phyloP scores from a whole-genome alignment of 2,113 vertebrate species.

The Brachyhypopomus gauderio region DNA sequence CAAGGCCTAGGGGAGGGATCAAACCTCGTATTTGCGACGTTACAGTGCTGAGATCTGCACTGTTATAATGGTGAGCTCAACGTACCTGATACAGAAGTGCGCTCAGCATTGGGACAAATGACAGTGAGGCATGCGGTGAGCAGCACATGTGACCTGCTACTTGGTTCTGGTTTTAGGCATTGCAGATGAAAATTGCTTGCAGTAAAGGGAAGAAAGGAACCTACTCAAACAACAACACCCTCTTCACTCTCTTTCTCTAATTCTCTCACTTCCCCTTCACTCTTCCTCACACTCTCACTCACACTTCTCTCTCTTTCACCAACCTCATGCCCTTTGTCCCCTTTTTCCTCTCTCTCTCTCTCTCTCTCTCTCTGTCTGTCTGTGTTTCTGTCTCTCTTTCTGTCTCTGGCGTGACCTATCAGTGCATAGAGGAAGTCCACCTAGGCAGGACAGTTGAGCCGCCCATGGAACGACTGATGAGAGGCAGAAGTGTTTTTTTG shows the following conservation, averaged over 20 bases:
- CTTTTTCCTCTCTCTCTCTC: neutral
- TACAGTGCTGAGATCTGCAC: neutral
- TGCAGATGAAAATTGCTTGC: neutral
- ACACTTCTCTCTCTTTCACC: no score
- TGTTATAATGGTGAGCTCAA: no score
- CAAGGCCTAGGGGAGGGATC: neutral
- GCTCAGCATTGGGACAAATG: no score
- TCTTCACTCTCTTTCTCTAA: neutral
- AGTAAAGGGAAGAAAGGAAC: neutral
- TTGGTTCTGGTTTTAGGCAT: neutral
- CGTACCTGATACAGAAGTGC: no score
- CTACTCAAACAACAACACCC: no score
- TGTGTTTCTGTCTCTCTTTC: constrained; percentile 14
- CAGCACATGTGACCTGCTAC: neutral
- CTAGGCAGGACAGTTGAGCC: constrained; percentile 62
- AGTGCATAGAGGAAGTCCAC: constrained; percentile 38
- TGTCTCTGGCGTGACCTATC: constrained; percentile 41
- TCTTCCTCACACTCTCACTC: neutral
- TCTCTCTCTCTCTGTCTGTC: constrained; percentile 2
- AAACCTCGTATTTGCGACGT: neutral
- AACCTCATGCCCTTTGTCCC: no score
- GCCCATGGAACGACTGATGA: constrained; percentile 74
- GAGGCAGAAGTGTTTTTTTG: constrained; percentile 67
- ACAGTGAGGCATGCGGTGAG: neutral
- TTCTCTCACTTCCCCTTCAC: no score